Base-by-base conservation (phyloP, 2,113 vertebrate species). In the Dendrocopos noguchii region DNA sequence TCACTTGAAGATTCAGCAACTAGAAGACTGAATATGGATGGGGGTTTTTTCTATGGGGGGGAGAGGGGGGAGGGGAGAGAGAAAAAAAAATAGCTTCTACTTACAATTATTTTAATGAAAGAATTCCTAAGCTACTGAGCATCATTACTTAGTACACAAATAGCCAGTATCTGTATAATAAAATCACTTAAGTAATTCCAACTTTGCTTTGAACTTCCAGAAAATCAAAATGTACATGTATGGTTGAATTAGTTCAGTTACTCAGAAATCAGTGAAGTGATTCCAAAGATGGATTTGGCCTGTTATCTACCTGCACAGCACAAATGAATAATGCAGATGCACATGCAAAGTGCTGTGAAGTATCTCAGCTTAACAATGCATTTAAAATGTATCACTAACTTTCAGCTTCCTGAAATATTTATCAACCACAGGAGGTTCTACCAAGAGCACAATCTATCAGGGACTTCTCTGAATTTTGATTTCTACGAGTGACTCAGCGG, bases 321-420 rank as follows among this genome's bases (percentile, higher is more conserved):
- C 81, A 92, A 90, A 95, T 90, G 91, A 95, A 96, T 95, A 96
- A 96, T 95, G 94, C 76, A 96, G 84, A 96, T 87, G 17, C 22
- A 34, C 73, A 96, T 95, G 80, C 91, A 96, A 95, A 95, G 65
- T 56, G 80, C 80, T 83, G 88, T 93, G 93, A 94, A 94, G 75
- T 74, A 77, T 87, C 89, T 88, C 84, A 66, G 86, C 84, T 96
- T 94, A 95, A 81, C 82, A 73, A 60, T 73, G 84, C 87, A 91
- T 94, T 96, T 96, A 76, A 95, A 96, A 95, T 93, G 78, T 91
- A 96, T 93, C 95, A 70, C 72, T 80, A 82, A 95, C 88, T 95
- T 91, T 71, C 83, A 92, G 86, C 50, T 88, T 59, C 61, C 56
- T 95, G 70, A 88, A 96, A 87, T 88, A 94, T 82, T 70, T 64